Evolutionary conservation across 2,113 vertebrate genomes (phyloP).

Genomic region (Thymallus thymallus): DNA sequence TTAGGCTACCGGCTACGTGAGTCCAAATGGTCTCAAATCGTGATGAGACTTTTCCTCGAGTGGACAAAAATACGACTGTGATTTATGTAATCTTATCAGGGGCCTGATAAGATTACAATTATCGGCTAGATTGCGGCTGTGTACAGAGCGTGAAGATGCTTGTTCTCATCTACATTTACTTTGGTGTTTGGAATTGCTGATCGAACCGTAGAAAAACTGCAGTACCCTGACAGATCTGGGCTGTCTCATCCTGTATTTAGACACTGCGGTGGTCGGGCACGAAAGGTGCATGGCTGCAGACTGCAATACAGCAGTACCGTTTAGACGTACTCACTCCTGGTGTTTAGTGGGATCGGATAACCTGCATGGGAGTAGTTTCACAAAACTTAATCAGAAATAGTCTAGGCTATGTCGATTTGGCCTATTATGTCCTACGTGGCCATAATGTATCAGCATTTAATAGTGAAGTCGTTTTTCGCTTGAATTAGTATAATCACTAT

Average conservation of each 20-base stretch:
- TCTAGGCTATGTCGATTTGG: not conserved
- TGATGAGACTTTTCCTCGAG: too few species aligned
- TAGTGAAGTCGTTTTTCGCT: too few species aligned
- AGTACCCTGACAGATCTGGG: constrained; percentile 5
- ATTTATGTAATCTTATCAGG: too few species aligned
- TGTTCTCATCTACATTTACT: not conserved
- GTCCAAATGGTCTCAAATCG: too few species aligned
- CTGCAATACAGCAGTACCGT: constrained; percentile 50
- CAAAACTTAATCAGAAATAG: not conserved
- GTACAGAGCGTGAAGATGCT: not conserved
- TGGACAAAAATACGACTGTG: too few species aligned
- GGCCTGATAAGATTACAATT: not conserved
- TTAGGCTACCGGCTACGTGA: too few species aligned
- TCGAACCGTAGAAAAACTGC: constrained; percentile 22
- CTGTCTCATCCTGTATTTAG: constrained; percentile 57
- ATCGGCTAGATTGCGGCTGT: not conserved
- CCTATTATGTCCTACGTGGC: too few species aligned
- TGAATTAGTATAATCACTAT: too few species aligned
- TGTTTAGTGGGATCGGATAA: constrained; percentile 28
- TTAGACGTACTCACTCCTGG: constrained; percentile 15
- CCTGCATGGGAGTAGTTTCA: constrained; percentile 18
- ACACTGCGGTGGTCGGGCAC: constrained; percentile 55
- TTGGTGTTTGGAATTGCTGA: not conserved
- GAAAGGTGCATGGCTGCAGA: constrained; percentile 35
- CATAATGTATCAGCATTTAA: too few species aligned